phyloP scores from a whole-genome alignment of 2,113 vertebrate species.

The Microcebus jonahi region DNA sequence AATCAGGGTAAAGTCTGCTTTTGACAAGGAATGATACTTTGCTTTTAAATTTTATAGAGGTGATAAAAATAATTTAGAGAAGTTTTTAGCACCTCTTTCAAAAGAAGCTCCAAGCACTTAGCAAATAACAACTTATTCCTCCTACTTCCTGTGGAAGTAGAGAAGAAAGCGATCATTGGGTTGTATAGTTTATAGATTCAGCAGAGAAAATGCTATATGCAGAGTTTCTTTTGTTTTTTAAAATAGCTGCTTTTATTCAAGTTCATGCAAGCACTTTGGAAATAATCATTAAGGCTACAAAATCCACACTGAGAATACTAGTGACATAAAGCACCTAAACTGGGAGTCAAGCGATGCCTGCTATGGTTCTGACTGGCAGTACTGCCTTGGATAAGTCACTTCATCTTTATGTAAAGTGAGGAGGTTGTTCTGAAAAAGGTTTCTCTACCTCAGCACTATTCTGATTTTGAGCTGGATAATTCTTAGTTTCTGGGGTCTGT shows the following conservation, averaged over 20 bases:
- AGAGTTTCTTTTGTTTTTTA: conserved; percentile 9
- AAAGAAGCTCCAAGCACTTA: conserved; percentile 66
- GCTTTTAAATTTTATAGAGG: too few species aligned
- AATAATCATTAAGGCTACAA: conserved; percentile 47
- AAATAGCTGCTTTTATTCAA: conserved; percentile 59
- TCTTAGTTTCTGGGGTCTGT: background rate
- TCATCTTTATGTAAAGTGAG: background rate
- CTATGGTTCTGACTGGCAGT: background rate
- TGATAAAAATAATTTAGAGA: conserved; percentile 76
- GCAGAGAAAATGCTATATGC: conserved; percentile 35
- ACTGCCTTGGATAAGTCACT: background rate
- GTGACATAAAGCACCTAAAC: background rate
- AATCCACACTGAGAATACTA: background rate
- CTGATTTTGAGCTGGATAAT: background rate
- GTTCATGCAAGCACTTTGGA: conserved; percentile 43
- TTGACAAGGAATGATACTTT: conserved; percentile 17
- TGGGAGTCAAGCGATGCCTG: background rate
- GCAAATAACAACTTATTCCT: conserved; percentile 69
- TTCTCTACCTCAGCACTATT: background rate
- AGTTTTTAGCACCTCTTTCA: conserved; percentile 53
- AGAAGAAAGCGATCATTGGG: conserved; percentile 55
- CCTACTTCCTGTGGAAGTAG: conserved; percentile 49
- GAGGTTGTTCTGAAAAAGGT: background rate
- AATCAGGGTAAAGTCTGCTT: conserved; percentile 51
- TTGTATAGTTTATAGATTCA: conserved; percentile 56